Base-by-base conservation (phyloP, 1,140 invertebrate species). In the Scaptomyza montana region DNA sequence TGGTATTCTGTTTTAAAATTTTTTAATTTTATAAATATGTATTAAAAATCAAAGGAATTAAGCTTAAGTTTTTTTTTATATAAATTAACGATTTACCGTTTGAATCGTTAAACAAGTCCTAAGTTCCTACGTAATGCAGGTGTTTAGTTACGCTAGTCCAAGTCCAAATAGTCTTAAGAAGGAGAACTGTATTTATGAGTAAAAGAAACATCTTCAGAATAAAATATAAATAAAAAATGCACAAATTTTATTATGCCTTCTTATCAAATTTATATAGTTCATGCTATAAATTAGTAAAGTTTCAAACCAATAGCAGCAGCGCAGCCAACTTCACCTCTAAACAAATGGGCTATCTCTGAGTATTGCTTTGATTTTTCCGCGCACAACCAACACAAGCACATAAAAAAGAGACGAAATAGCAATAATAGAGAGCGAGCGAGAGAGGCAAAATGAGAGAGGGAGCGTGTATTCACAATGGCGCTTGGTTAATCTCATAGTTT, bases 241-340 rank as follows among this genome's bases (percentile, higher is more conserved):
- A 25, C 21, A 25, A 25, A 25, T 1, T 25, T 25, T 25, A 25
- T 25, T 25, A 25, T 25, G 16, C 16, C 16, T 25, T 25, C 21
- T 25, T 4, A 25, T 3, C 21, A 25, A 25, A 25, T 13, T 7
- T n/a, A 45, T 45, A 25, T 7, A 39, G 45, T 28, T 6, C 7
- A 10, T 12, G 25, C 16, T 39, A 12, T 3, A 41, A 0, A 21
- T 41, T 56, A 74, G 71, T 19, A 30, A 60, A 47, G 71, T 65
- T 65, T 19, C 60, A 6, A 74, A 74, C 75, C 75, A 53, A 5
- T 19, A 9, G 3, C 28, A 33, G 5, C 13, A 65, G 10, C 69
- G 78, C 81, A 80, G 57, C 81, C 63, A 85, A 85, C 81, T 86
- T 86, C 59, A 51, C 63, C 50, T 51, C 74, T 73, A 72, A 85